phyloP scores from a whole-genome alignment of 92 coral and sea anemone species.

The Bergia sp. region DNA sequence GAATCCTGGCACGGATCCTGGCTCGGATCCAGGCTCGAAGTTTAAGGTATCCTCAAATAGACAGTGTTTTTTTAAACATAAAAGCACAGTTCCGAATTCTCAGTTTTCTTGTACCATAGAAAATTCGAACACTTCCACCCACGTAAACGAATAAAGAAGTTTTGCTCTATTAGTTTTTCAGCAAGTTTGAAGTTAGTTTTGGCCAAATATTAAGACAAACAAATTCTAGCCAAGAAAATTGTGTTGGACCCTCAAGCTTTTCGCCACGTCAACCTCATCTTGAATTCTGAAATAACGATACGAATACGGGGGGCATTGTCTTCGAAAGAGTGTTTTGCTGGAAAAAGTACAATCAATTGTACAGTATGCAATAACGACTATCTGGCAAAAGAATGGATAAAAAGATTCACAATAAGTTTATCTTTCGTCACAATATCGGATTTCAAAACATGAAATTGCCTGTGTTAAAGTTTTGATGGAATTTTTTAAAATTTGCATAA shows the following conservation, averaged over 20 bases:
- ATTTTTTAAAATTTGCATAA: not conserved
- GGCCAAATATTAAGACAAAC: not conserved
- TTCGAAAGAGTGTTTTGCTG: not conserved
- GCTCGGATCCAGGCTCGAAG: too few species aligned
- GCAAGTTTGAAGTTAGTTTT: not conserved
- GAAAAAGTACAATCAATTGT: not conserved
- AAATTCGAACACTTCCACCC: not conserved
- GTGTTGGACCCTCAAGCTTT: not conserved
- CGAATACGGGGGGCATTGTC: too few species aligned
- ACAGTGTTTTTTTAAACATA: too few species aligned
- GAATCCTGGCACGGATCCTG: too few species aligned
- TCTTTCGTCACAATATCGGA: not conserved
- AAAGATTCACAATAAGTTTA: not conserved
- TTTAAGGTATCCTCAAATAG: too few species aligned
- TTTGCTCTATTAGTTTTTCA: not conserved
- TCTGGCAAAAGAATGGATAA: not conserved
- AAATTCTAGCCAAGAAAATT: not conserved
- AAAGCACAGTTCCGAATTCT: not conserved
- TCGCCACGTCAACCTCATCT: not conserved
- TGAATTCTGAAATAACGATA: not conserved
- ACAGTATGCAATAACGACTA: not conserved
- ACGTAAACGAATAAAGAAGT: not conserved
- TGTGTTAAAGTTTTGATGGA: not conserved
- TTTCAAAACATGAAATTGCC: not conserved
- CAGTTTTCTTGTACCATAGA: not conserved